phyloP scores from a whole-genome alignment of 1,140 invertebrate species.

The Zaprionus africanus region DNA sequence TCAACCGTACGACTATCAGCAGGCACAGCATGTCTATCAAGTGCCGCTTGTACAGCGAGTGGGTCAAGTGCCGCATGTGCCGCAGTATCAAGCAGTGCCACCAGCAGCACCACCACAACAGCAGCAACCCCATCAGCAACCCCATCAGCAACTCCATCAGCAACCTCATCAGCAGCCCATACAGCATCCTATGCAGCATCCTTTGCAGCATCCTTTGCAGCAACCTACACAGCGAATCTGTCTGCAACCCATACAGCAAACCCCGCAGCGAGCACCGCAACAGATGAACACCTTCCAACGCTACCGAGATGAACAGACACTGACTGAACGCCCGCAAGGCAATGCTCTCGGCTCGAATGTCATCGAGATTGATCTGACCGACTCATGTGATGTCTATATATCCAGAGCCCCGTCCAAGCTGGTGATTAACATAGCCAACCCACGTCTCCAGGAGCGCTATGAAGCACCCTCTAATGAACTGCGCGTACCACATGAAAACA shows the following conservation, averaged over 20 bases:
- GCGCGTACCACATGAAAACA: not conserved
- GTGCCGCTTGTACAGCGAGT: not conserved
- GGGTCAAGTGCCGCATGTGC: not conserved
- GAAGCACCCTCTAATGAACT: not conserved
- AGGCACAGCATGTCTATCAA: not conserved
- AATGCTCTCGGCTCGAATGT: not conserved
- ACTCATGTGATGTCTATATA: slow-evolving; percentile 10
- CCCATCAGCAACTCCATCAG: too few species aligned
- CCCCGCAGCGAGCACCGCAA: not conserved
- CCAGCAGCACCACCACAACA: not conserved
- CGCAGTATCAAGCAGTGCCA: not conserved
- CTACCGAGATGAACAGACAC: not conserved
- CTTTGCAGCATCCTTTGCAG: too few species aligned
- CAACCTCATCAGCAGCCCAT: too few species aligned
- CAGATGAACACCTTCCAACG: not conserved
- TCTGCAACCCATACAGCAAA: not conserved
- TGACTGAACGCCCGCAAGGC: too few species aligned
- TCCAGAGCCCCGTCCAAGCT: not conserved
- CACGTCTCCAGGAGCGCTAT: not conserved
- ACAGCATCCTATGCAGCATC: too few species aligned
- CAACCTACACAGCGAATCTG: not conserved
- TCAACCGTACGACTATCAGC: not conserved
- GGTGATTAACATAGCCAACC: not conserved
- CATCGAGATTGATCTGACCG: slow-evolving; percentile 11
- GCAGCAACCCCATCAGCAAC: not conserved